Conservation (phyloP, 1,140 invertebrate genomes). For the Whitmania pigra region DNA sequence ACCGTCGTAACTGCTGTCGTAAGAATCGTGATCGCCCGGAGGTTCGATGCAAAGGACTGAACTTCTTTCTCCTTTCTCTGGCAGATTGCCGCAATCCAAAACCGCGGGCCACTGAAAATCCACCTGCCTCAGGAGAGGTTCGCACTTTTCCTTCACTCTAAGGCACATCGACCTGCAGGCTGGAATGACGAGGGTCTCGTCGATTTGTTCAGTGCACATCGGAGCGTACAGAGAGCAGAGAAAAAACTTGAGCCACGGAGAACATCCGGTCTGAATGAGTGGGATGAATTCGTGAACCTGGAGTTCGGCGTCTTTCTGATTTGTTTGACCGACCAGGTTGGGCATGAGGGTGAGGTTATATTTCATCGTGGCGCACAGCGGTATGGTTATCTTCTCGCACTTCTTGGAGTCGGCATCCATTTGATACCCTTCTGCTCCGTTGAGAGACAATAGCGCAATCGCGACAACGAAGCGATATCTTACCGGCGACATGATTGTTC, state of each 20-base stretch:
- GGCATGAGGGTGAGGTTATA: constrained; percentile 95
- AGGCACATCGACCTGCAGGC: constrained; percentile 42
- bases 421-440: constrained; percentile 22
- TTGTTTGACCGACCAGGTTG: constrained; percentile 78
- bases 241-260: constrained; percentile 74
- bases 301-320: constrained; percentile 76
- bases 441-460: background rate
- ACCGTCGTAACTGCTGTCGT: constrained; percentile 22
- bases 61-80: constrained; percentile 41
- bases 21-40: constrained; percentile 35
- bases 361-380: constrained; percentile 74
- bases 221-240: constrained; percentile 85
- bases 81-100: constrained; percentile 39
- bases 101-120: constrained; percentile 40
- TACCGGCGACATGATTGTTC: too few species aligned
- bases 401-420: constrained; percentile 45
- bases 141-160: constrained; percentile 40
- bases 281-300: constrained; percentile 31
- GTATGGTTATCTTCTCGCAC: constrained; percentile 83
- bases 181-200: constrained; percentile 40
- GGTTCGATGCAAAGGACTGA: constrained; percentile 77
- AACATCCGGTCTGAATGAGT: constrained; percentile 48
- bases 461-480: constrained; percentile 1
- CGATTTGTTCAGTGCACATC: constrained; percentile 57
- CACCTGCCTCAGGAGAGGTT: constrained; percentile 38